Conservation (phyloP, 2,888 invertebrate genomes). For the Parnassius apollo region DNA sequence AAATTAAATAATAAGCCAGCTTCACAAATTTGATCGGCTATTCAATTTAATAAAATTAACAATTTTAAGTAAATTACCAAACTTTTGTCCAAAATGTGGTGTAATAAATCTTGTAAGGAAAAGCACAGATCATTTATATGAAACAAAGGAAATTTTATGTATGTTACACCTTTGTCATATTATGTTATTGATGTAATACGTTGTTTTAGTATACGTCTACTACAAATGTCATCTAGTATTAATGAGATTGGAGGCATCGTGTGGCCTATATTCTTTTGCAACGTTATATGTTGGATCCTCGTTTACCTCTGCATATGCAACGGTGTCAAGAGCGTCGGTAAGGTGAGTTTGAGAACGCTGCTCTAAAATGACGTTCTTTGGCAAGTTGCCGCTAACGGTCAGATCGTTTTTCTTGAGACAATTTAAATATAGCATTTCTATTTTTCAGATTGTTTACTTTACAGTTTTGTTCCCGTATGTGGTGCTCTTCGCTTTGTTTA, state of each 20-base stretch:
- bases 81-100: no score
- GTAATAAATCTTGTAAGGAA: no score
- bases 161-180: no score
- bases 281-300: constrained; percentile 88
- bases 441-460: constrained; percentile 87
- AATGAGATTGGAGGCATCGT: constrained; percentile 88
- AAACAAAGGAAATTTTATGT: constrained; percentile 37
- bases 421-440: constrained; percentile 24
- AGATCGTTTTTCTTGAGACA: constrained; percentile 34
- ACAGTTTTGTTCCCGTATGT: constrained; percentile 92
- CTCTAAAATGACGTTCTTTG: constrained; percentile 38
- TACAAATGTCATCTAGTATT: constrained; percentile 88
- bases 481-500: constrained; percentile 85
- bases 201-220: constrained; percentile 85
- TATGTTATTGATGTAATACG: no score
- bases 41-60: no score
- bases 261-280: constrained; percentile 89
- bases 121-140: no score
- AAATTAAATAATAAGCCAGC: no score
- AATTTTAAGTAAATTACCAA: no score
- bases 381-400: constrained; percentile 43
- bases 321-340: constrained; percentile 93
- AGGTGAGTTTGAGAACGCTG: constrained; percentile 72
- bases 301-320: constrained; percentile 92
- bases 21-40: no score